phyloP scores from a whole-genome alignment of 1,140 invertebrate genomes.

The Drosophila sproati region DNA sequence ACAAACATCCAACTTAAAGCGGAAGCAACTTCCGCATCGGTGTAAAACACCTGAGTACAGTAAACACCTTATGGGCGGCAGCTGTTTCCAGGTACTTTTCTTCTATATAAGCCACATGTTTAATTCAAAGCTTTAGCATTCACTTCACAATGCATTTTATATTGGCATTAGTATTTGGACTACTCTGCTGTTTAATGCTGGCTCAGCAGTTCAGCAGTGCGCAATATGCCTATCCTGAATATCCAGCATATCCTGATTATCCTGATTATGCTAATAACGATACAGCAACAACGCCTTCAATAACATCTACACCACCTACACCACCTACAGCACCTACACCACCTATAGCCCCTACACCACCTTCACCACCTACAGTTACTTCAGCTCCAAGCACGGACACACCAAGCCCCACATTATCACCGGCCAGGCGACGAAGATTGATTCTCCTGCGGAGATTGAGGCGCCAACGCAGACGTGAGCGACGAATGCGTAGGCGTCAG shows the following conservation, averaged over 20 bases:
- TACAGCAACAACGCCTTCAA: neutral
- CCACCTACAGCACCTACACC: no score
- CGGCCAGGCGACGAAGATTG: neutral
- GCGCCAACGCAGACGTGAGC: neutral
- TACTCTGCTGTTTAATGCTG: neutral
- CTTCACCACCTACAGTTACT: neutral
- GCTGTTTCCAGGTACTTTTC: neutral
- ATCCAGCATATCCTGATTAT: neutral
- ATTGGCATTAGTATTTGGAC: neutral
- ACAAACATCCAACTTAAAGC: neutral
- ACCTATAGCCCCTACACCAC: no score
- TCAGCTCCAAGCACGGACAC: neutral
- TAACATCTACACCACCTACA: neutral
- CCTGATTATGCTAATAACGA: neutral
- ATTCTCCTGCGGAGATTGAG: neutral
- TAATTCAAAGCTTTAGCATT: neutral
- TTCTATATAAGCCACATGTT: constrained; percentile 21
- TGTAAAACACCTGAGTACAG: constrained; percentile 24
- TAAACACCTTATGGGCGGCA: neutral
- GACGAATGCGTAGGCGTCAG: neutral
- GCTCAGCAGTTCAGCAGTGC: neutral
- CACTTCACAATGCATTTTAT: constrained; percentile 1
- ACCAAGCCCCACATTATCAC: neutral
- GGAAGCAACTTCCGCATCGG: neutral
- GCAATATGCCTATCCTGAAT: neutral